These are phyloP conservation scores for Penaeus monodon DNA, from an alignment of 2,888 invertebrate species.

Conservation along the genomic window DNA sequence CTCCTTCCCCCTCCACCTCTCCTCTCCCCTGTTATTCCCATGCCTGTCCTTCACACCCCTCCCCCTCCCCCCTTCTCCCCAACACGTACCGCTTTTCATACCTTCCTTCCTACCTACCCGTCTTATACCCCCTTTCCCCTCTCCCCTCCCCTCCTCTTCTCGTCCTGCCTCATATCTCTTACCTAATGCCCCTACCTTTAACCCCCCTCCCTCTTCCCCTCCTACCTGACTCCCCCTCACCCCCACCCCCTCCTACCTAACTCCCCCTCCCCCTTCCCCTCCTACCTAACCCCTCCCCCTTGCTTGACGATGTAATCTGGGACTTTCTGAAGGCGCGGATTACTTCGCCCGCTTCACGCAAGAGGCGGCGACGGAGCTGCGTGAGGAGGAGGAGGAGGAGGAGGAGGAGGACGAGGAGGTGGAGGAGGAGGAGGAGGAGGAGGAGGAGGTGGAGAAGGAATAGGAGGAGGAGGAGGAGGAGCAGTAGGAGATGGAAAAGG, in stretches of 20 bases:
- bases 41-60: background rate
- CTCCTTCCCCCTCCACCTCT: background rate
- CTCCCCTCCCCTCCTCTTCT: background rate
- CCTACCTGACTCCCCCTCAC: background rate
- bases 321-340: too few species aligned
- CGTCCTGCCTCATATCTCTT: background rate
- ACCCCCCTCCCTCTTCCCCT: background rate
- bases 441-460: background rate
- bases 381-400: background rate
- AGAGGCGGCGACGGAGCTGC: background rate
- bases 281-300: background rate
- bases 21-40: too few species aligned
- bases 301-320: too few species aligned
- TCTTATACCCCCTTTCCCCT: background rate
- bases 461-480: background rate
- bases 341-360: too few species aligned
- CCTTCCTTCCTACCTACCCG: background rate
- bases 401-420: background rate
- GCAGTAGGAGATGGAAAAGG: background rate
- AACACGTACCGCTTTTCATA: background rate
- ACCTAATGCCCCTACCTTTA: background rate
- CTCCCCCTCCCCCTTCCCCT: background rate
- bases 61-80: background rate
- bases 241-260: background rate
- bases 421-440: background rate